Conservation (phyloP, 2,113 vertebrate genomes). For the human (Homo sapiens) region GRCh38 chr20:40126001-40126500, state of each 20-base stretch:
- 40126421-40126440: neutral
- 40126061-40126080: neutral
- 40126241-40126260: neutral
- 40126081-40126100: neutral
- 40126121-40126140: neutral
- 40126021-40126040: neutral
- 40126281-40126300: neutral
- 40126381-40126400: neutral
- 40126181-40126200: neutral
- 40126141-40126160: neutral
- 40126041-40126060: neutral
- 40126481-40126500: too few species aligned
- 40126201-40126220: neutral
- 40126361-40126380: neutral
- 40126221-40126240: neutral
- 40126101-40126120: neutral
- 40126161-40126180: neutral
- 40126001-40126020: rapidly evolving
- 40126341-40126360: neutral
- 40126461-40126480: too few species aligned
- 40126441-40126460: too few species aligned
- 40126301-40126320: conserved; percentile 13
- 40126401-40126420: neutral
- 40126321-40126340: conserved; percentile 50
- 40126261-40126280: neutral